phyloP scores from a whole-genome alignment of 2,888 invertebrate genomes.

The Drosophila imparisetae region DNA sequence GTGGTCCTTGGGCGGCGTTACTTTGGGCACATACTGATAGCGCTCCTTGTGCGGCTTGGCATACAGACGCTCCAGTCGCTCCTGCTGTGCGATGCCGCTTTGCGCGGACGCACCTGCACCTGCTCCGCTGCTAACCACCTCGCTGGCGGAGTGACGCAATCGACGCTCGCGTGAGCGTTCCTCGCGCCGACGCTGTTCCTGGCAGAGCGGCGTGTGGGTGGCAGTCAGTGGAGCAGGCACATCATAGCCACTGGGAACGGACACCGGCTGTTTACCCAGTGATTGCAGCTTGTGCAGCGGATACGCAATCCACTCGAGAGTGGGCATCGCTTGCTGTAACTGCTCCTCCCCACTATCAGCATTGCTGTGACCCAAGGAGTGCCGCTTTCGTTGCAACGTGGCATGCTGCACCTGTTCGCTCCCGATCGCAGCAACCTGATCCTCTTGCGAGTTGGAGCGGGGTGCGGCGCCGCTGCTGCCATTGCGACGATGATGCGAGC shows the following conservation, averaged over 20 bases:
- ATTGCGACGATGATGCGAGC: constrained; percentile 83
- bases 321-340: constrained; percentile 39
- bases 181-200: constrained; percentile 57
- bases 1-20: constrained; percentile 55
- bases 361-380: constrained; percentile 83
- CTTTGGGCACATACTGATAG: constrained; percentile 84
- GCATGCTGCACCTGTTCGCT: constrained; percentile 52
- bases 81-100: constrained; percentile 64
- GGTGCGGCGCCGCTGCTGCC: constrained; percentile 83
- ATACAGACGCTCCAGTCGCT: constrained; percentile 82
- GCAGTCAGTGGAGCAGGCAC: constrained; percentile 50
- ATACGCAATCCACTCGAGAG: constrained; percentile 84
- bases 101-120: constrained; percentile 42
- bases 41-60: constrained; percentile 83
- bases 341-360: constrained; percentile 81
- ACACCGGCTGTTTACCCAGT: constrained; percentile 75
- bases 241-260: constrained; percentile 68
- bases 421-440: constrained; percentile 64
- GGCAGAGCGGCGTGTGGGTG: constrained; percentile 57
- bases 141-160: constrained; percentile 84
- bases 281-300: constrained; percentile 83
- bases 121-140: constrained; percentile 78
- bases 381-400: constrained; percentile 82
- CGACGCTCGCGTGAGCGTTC: constrained; percentile 81
- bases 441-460: constrained; percentile 83